These are phyloP conservation scores for Amphiprion percula DNA, from an alignment of 2,113 vertebrate species.

Conservation along the genomic window DNA sequence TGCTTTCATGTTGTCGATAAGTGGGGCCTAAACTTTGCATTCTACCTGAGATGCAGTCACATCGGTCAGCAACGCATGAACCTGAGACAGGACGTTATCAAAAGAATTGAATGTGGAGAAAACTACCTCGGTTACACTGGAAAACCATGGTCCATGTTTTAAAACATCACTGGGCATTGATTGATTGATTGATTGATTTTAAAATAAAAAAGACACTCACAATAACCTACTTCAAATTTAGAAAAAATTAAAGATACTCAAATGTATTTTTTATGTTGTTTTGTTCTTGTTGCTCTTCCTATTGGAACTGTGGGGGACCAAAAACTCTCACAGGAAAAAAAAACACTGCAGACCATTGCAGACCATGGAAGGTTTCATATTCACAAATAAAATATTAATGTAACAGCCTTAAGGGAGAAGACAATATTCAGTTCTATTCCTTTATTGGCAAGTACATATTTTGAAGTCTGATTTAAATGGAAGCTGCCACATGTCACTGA, in stretches of 20 bases:
- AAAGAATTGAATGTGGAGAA: conserved; percentile 61
- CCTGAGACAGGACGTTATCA: conserved; percentile 81
- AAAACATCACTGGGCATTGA: conserved; percentile 43
- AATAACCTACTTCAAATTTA: conserved; percentile 36
- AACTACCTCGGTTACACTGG: conserved; percentile 58
- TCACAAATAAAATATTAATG: conserved; percentile 59
- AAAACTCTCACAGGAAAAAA: not conserved
- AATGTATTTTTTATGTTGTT: conserved; percentile 2
- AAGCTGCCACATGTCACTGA: conserved; percentile 84
- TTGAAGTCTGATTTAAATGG: conserved; percentile 78
- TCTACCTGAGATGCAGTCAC: conserved; percentile 87
- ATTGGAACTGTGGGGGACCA: conserved; percentile 17
- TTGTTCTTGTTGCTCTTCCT: conserved; percentile 25
- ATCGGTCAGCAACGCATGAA: conserved; percentile 76
- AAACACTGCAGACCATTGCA: conserved; percentile 18
- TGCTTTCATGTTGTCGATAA: conserved; percentile 64
- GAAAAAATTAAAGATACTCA: conserved; percentile 8
- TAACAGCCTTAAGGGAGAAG: conserved; percentile 64
- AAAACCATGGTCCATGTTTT: conserved; percentile 54
- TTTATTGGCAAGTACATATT: conserved; percentile 72
- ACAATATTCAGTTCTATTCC: conserved; percentile 63
- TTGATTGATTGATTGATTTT: conserved; percentile 49
- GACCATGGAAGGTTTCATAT: conserved; percentile 37
- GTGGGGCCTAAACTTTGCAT: conserved; percentile 80
- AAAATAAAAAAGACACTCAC: conserved; percentile 55